Base-by-base conservation (phyloP, 2,888 invertebrate genomes). In the Sicus ferrugineus region DNA sequence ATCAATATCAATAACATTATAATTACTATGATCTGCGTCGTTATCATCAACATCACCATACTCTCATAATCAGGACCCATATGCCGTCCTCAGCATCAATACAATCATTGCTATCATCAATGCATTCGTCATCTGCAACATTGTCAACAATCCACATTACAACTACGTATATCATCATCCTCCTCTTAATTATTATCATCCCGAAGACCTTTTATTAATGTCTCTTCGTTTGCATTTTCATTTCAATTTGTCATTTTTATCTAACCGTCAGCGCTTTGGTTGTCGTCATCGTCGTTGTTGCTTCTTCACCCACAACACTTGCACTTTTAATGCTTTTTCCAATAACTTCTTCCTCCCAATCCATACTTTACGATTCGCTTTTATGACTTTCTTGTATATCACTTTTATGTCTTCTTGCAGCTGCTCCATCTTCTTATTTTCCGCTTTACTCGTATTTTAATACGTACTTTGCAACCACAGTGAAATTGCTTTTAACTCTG, bases 221-320 rank as follows among this genome's bases (percentile, higher is more conserved):
- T 16, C n/a, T 30, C 26, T 63, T 63, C n/a, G n/a, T 34, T 54
- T 34, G 23, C 14, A 14, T 30, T 6, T 63, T 38, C 65, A 52
- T 38, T 54, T 65, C 65, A 65, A 65, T 65, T 54, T 65, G 54
- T 52, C 54, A 54, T 38, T 65, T 52, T 26, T 48, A 46, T 28
- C 62, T 34, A 42, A 3, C 42, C 0, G n/a, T n/a, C n/a, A n/a
- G n/a, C n/a, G n/a, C n/a, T n/a, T n/a, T n/a, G n/a, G n/a, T n/a
- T n/a, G n/a, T n/a, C n/a, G n/a, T n/a, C n/a, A n/a, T n/a, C n/a
- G n/a, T n/a, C n/a, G n/a, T n/a, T n/a, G n/a, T n/a, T n/a, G 14
- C 5, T 42, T 9, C 42, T 42, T 52, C 21, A 52, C 14, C 6
- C 26, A 52, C 23, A 52, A 52, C 14, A 52, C 9, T 1, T 52